Evolutionary conservation across 2,113 vertebrate species (phyloP), one percentile per base, ranked within the genome.

Genomic region (Rhinichthys klamathensis): DNA sequence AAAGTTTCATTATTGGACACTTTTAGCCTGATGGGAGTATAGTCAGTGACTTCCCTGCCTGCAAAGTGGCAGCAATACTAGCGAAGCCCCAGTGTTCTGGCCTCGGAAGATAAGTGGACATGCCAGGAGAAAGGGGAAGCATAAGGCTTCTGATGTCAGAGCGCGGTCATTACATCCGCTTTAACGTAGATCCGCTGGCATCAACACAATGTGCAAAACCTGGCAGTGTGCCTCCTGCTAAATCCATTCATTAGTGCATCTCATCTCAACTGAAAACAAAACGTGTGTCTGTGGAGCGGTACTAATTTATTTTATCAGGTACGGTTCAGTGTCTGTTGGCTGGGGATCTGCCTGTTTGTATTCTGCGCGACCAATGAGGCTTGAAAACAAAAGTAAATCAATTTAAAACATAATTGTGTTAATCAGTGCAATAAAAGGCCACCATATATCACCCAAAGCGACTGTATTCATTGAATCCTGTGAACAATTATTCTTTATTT

Each of bases 241-340:
- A 84, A 84, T 54, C 61, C 38, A 13, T 83, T 86, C 65, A 88
- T 81, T 69, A 84, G 75, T 72, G 32, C 15, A 21, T 41, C 65
- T 72, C 32, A 21, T 51, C 76, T 81, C 12, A 25, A 56, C n/a
- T 83, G 3, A 67, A 82, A 61, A 67, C 65, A 84, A 56, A 86
- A 65, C 18, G 61, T 38, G 30, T 67, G 21, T 15, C n/a, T 63
- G 25, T 15, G 27, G 51, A 49, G 69, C 12, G 58, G 63, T 67
- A 80, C 84, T 80, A 25, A 86, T 88, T 86, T 81, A 88, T 86
- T 78, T 83, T 23, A 78, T 70, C 81, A 86, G 84, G 81, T 80
- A 86, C 76, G 21, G 18, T n/a, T 85, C 65, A 30, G 49, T 44
- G 16, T 70, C 84, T 35, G 21, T 21, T 25, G 67, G 46, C 69